Percentiles rank a stretch among this genome's conserved stretches.
phyloP scores from a whole-genome alignment of 2,888 invertebrate species.

The Galerucella nymphaeae region DNA sequence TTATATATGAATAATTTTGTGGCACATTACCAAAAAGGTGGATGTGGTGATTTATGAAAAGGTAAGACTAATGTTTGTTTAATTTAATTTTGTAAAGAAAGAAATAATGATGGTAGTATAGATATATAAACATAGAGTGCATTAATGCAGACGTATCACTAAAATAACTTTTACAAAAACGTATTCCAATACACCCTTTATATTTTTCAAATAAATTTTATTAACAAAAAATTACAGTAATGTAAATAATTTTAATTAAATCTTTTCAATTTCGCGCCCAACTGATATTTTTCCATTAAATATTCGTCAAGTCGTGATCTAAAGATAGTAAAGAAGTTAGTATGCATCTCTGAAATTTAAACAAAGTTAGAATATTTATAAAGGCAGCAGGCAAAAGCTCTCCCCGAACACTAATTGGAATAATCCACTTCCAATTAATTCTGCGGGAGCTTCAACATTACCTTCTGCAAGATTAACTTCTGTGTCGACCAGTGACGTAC shows the following conservation, averaged over 20 bases:
- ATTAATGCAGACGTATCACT: too few relatives aligned
- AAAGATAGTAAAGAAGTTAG: conserved; percentile 43
- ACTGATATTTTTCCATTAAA: conserved; percentile 25
- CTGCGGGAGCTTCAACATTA: conserved; percentile 60
- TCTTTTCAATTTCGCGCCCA: conserved; percentile 12
- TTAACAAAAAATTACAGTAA: not conserved
- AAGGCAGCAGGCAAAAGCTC: conserved; percentile 57
- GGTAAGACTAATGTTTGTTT: conserved; percentile 19
- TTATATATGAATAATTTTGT: conserved; percentile 56
- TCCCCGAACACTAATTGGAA: conserved; percentile 62
- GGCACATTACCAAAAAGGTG: conserved; percentile 51
- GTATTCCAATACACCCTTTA: too few relatives aligned
- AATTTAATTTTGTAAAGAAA: conserved; percentile 7
- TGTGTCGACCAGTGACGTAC: conserved; percentile 36
- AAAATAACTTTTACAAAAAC: too few relatives aligned
- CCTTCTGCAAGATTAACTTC: conserved; percentile 60
- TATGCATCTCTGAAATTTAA: conserved; percentile 57
- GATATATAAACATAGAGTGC: too few relatives aligned
- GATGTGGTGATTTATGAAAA: conserved; percentile 40
- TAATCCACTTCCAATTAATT: conserved; percentile 65
- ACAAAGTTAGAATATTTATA: conserved; percentile 61
- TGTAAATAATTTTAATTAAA: not conserved
- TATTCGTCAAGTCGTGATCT: conserved; percentile 42
- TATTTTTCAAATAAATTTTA: not conserved
- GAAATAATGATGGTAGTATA: not conserved